These are phyloP conservation scores for Urophycis tenuis DNA, from an alignment of 2,797 vertebrate genomes.

Conservation along the genomic window DNA sequence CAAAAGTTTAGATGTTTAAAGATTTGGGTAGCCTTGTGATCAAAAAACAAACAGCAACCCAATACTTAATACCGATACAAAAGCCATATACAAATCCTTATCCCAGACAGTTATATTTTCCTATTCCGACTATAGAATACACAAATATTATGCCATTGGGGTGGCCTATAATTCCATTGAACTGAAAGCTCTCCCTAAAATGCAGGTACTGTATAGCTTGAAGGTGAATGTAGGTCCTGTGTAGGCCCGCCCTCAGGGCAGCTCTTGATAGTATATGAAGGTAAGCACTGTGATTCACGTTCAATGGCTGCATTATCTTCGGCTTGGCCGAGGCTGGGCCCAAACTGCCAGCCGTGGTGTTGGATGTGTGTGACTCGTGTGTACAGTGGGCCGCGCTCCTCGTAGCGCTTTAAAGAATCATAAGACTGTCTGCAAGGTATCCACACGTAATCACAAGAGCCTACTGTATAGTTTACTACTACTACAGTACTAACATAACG, in stretches of 20 bases:
- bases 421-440: constrained; percentile 29
- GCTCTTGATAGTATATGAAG: constrained; percentile 53
- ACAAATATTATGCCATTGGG: neutral
- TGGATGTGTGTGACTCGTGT: constrained; percentile 34
- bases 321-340: constrained; percentile 36
- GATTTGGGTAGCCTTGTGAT: constrained; percentile 39
- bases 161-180: neutral
- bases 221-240: constrained; percentile 1
- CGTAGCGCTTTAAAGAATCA: constrained; percentile 20
- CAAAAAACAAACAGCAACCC: neutral
- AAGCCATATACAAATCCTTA: neutral
- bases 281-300: constrained; percentile 55
- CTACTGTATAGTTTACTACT: neutral
- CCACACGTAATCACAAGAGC: neutral
- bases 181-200: constrained; percentile 29
- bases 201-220: constrained; percentile 27
- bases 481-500: neutral
- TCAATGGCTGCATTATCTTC: constrained; percentile 63
- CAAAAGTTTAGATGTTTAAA: constrained; percentile 12
- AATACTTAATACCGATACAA: no score
- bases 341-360: constrained; percentile 37
- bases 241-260: neutral
- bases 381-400: constrained; percentile 35
- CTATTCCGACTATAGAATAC: neutral
- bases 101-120: neutral